Evolutionary conservation across 2,797 vertebrate species (phyloP).

Genomic region (Sciurus vulgaris): DNA sequence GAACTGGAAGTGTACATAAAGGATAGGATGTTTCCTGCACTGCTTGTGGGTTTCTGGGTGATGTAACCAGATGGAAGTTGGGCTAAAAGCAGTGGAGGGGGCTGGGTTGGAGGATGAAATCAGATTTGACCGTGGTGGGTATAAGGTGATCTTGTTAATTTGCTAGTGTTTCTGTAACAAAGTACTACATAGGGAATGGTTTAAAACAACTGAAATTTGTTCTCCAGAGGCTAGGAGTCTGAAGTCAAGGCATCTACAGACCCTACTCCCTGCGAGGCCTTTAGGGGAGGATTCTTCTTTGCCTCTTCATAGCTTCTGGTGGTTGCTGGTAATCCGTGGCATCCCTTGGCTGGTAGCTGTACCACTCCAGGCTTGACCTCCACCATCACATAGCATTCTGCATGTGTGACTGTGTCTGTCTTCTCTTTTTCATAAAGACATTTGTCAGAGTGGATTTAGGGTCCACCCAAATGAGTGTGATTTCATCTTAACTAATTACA

Average conservation of each 20-base stretch:
- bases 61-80: neutral
- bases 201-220: slow-evolving; percentile 4
- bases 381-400: no score
- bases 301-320: no score
- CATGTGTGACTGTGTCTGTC: neutral
- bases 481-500: neutral
- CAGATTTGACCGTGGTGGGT: neutral
- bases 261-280: neutral
- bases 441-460: neutral
- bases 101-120: neutral
- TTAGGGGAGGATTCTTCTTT: no score
- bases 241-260: neutral
- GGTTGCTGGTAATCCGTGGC: no score
- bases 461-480: neutral
- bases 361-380: no score
- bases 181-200: neutral
- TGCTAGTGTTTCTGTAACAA: neutral
- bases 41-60: neutral
- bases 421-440: neutral
- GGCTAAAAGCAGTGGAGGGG: neutral
- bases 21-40: neutral
- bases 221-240: neutral
- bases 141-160: neutral
- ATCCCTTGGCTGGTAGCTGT: no score
- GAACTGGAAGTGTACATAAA: neutral